phyloP scores from a whole-genome alignment of 2,888 invertebrate genomes.

The Hemaris fuciformis region DNA sequence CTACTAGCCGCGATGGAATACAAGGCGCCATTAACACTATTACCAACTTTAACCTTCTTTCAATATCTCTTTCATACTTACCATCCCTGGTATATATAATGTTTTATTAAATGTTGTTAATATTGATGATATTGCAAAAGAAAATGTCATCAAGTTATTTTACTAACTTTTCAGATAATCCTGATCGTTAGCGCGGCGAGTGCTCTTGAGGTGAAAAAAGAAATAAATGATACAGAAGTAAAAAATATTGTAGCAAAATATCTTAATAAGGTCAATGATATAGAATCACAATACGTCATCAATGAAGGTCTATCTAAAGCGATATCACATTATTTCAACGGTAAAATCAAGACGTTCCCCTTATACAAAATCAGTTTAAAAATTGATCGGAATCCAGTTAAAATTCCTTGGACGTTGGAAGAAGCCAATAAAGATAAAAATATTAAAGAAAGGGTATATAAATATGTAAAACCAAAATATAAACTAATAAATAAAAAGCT shows the following conservation, averaged over 20 bases:
- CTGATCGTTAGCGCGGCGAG: slow-evolving; percentile 26
- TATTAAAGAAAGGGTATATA: slow-evolving; percentile 19
- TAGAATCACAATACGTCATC: slow-evolving; percentile 54
- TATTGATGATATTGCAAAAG: too few relatives aligned
- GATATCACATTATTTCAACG: slow-evolving; percentile 53
- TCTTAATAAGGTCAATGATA: slow-evolving; percentile 51
- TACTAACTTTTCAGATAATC: slow-evolving; percentile 36
- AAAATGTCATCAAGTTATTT: too few relatives aligned
- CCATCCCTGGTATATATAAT: too few relatives aligned
- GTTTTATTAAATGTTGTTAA: too few relatives aligned
- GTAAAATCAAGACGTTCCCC: slow-evolving; percentile 59
- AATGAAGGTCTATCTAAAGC: slow-evolving; percentile 53
- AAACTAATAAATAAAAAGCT: slow-evolving; percentile 18
- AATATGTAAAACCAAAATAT: slow-evolving; percentile 31
- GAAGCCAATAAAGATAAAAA: slow-evolving; percentile 23
- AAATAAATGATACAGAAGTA: slow-evolving; percentile 37
- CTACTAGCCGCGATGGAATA: too few relatives aligned
- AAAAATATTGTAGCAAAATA: slow-evolving; percentile 48
- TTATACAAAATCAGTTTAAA: slow-evolving; percentile 61
- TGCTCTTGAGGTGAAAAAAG: slow-evolving; percentile 34
- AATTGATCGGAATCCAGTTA: slow-evolving; percentile 61
- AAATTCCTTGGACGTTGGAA: slow-evolving; percentile 63
- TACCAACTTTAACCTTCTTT: too few relatives aligned
- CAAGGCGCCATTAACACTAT: too few relatives aligned
- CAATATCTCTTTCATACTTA: too few relatives aligned